Evolutionary conservation across 2,797 vertebrate genomes (phyloP), one percentile per base, ranked within the genome.

Genomic region (Manis pentadactyla): DNA sequence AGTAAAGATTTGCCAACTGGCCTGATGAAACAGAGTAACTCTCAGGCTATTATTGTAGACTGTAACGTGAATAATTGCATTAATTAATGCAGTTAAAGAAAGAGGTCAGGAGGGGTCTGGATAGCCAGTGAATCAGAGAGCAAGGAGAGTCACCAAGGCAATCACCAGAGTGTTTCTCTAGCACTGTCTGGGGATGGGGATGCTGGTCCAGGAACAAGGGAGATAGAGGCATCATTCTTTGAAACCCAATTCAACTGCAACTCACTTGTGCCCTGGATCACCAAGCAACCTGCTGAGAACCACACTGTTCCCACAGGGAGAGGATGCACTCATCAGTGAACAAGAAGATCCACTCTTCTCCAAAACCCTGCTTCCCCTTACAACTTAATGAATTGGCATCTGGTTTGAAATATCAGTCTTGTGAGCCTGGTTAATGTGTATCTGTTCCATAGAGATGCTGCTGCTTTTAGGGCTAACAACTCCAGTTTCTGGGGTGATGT

Each of bases 341-440:
- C 68, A 64, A 82, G 91, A 95, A 92, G 93, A 94, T 79, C 85
- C 86, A 88, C 90, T 61, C 92, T 90, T 85, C 86, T 94, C 90
- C 90, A 91, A 87, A 97, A 91, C 85, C 71, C 66, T 90, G 69
- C 78, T 97, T 97, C 73, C 90, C 68, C 83, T 94, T 95, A 94
- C 75, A 97, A 96, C 90, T 97, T 92, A 96, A 95, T 97, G 93
- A 97, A 97, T 95, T 96, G 97, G 88, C 94, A 94, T 95, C 91
- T 97, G 94, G 97, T 91, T 95, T 97, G 90, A 97, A 97, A 97
- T 96, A 96, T 94, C 64, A 69, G 94, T 93, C 96, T 97, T 95
- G 82, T 49, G 94, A 97, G 85, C 53, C 93, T 86, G 73, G 51
- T 93, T 95, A 96, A 96, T 91, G 90, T 59, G 55, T 79, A 12